Conservation (phyloP, 1,140 invertebrate species). For the Heliconius hermathena region DNA sequence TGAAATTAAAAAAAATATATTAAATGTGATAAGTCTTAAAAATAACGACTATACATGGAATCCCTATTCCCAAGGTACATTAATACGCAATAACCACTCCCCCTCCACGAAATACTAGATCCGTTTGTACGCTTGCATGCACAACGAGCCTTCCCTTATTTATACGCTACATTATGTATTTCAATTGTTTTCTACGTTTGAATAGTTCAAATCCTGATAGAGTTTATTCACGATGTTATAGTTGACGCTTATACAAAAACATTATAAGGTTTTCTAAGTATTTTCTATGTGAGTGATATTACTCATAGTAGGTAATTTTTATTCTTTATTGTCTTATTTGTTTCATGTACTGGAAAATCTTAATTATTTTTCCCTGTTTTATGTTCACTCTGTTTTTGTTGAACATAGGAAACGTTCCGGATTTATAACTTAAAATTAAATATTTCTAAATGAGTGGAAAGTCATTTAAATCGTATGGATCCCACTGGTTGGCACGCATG, state of each 20-base stretch:
- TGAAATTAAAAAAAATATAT: neutral
- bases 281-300: neutral
- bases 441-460: no score
- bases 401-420: no score
- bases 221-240: slow-evolving; percentile 26
- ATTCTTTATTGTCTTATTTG: no score
- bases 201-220: slow-evolving; percentile 15
- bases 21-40: neutral
- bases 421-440: no score
- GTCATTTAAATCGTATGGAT: no score
- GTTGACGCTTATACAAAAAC: neutral
- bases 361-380: no score
- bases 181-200: slow-evolving; percentile 36
- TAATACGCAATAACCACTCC: slow-evolving; percentile 73
- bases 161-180: slow-evolving; percentile 49
- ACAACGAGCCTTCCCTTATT: slow-evolving; percentile 56
- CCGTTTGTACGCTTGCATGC: slow-evolving; percentile 58
- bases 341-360: no score
- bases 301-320: no score
- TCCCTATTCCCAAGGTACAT: slow-evolving; percentile 47
- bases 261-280: neutral
- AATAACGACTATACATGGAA: neutral
- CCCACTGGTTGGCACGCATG: no score
- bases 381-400: no score
- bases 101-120: slow-evolving; percentile 70